Percentiles rank a stretch among this genome's conserved stretches.
Evolutionary conservation across 2,888 invertebrate genomes (phyloP).

Genomic region (Tachina lurida): DNA sequence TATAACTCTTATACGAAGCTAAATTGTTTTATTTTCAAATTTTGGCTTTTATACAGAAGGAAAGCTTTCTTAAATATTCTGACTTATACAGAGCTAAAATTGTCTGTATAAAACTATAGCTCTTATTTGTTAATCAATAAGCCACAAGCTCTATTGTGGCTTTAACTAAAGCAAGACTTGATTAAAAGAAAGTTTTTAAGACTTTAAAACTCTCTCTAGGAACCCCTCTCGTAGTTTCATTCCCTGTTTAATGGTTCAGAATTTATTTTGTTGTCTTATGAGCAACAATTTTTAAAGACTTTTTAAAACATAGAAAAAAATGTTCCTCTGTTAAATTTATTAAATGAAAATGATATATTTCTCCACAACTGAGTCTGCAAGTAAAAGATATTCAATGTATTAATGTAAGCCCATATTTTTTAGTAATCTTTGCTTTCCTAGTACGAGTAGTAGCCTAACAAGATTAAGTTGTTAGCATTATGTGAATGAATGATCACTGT

Average conservation of each 20-base stretch:
- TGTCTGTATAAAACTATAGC: not conserved
- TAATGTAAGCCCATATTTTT: slow-evolving; percentile 34
- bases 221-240: not conserved
- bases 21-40: too few relatives aligned
- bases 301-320: slow-evolving; percentile 13
- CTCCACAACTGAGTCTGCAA: slow-evolving; percentile 8
- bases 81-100: not conserved
- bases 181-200: not conserved
- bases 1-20: too few relatives aligned
- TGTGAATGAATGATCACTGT: slow-evolving; percentile 51
- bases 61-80: too few relatives aligned
- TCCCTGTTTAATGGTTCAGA: not conserved
- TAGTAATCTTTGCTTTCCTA: not conserved
- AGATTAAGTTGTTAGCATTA: slow-evolving; percentile 69
- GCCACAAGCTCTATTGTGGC: too few relatives aligned
- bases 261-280: not conserved
- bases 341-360: slow-evolving; percentile 57
- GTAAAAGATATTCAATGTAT: slow-evolving; percentile 21
- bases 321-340: slow-evolving; percentile 16
- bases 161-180: too few relatives aligned
- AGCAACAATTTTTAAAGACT: slow-evolving; percentile 26
- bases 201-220: not conserved
- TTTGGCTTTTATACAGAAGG: too few relatives aligned
- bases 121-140: not conserved
- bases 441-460: slow-evolving; percentile 49